These are phyloP conservation scores for Brachypodius melanocephalos DNA, from an alignment of 2,113 vertebrate genomes.

Conservation along the genomic window DNA sequence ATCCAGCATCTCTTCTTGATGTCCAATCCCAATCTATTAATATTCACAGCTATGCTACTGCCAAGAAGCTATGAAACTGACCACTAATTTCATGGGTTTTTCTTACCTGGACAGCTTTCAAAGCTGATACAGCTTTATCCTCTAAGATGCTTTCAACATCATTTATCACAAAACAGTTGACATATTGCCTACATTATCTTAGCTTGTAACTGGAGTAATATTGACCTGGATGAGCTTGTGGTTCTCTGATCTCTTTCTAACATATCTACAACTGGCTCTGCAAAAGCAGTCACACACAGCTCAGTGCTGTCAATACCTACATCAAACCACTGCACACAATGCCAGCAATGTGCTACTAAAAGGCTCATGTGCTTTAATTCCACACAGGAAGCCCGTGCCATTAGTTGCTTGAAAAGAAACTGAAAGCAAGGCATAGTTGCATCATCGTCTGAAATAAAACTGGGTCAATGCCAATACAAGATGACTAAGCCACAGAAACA, in stretches of 20 bases:
- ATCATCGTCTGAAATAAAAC: constrained; percentile 6
- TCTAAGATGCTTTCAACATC: neutral
- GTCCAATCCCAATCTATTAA: neutral
- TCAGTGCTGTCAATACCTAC: neutral
- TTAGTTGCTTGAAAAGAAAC: constrained; percentile 23
- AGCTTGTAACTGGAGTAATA: neutral
- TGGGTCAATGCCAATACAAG: neutral
- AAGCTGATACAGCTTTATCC: neutral
- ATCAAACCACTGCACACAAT: neutral
- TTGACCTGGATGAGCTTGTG: neutral
- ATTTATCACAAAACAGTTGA: neutral
- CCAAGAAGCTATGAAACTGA: neutral
- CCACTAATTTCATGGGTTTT: neutral
- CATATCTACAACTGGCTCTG: neutral
- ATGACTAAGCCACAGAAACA: constrained; percentile 5
- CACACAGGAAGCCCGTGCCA: neutral
- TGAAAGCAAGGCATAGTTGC: neutral
- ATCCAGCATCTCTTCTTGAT: neutral
- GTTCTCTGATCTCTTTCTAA: neutral
- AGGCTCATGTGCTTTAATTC: neutral
- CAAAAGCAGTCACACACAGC: neutral
- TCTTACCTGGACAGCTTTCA: neutral
- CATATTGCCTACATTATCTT: neutral
- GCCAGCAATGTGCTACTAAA: neutral
- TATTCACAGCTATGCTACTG: neutral